Evolutionary conservation across 2,113 vertebrate genomes (phyloP), one percentile per base, ranked within the genome.

Genomic region (Axis porcinus): DNA sequence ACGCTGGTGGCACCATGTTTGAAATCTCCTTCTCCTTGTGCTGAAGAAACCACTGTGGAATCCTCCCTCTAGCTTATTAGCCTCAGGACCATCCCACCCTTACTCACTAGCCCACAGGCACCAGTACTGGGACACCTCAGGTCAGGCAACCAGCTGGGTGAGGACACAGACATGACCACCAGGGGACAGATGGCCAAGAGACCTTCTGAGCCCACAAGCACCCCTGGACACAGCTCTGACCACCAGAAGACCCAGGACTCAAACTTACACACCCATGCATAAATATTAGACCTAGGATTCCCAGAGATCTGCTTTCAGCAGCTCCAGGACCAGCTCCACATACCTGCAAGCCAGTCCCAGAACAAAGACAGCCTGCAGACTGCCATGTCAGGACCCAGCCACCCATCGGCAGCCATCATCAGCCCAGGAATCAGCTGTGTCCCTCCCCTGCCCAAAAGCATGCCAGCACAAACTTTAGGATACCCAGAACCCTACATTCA

Each of bases 141-240:
- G 79, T 7, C 47, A 82, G 50, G 50, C 30, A 52, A 52, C 47
- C 52, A n/a, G 30, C 47, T 81, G 28, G 28, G 10, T 33, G 47
- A 50, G 47, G 47, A 81, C 17, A 82, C 47, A 52, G 79, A 52
- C 6, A 7, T 33, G 1, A 12, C 10, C 11, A 52, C 5, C 79
- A 82, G 79, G 6, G 3, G 50, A 54, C 30, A 54, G 79, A 54
- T 0, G 3, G 19, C 50, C 30, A n/a, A 0, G 2, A 54, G 50
- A 54, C 0, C 19, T 13, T 50, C 17, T 23, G 47, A n/a, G 30
- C 47, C 9, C 47, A 52, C 17, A n/a, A 12, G 47, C 79, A 82
- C 1, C 30, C 50, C 10, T 82, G 11, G 14, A 54, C 50, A 52
- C 2, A 7, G 79, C 79, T 33, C 79, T 52, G 11, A 33, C 30